Base-by-base conservation (phyloP, 2,113 vertebrate species). In the Corythaeola cristata region DNA sequence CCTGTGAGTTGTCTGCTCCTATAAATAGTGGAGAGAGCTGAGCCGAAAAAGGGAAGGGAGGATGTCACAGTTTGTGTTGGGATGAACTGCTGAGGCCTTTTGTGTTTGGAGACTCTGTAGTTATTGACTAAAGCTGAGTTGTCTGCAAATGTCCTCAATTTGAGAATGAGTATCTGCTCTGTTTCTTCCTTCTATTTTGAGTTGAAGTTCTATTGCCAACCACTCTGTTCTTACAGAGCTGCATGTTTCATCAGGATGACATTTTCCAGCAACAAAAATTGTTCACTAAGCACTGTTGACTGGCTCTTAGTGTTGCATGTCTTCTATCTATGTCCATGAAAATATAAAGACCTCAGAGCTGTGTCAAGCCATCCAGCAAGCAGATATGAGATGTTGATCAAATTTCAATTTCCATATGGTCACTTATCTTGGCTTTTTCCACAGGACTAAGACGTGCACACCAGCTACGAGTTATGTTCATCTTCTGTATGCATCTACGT, bases 401-500 rank as follows among this genome's bases (percentile, higher is more conserved):
- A 16, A 83, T 68, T 27, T 67, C 67, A 6, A 2, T 37, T 58
- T 41, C 75, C 60, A 7, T 26, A 4, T 27, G 35, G 30, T 32
- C 75, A 11, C 27, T 71, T 16, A 6, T 32, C 17, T 50, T 9
- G 3, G 2, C 50, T 50, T 66, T 44, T 15, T 50, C 50, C 50
- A 5, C 19, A 1, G 35, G 49, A 55, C 28, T 41, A 26, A 11
- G 22, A 22, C 0, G 6, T 23, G 6, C 28, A 18, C 6, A 6
- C 52, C 21, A 30, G 15, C 22, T 23, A 23, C 19, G 13, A 15
- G 44, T 8, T 11, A 4, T 6, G 16, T 55, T 52, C 74, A 8
- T 12, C n/a, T 59, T 12, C 17, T 41, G 0, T 11, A 16, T 0
- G 5, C 8, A 6, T 45, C 45, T 53, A 1, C 5, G 0, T 39